Conservation (phyloP, 1,140 invertebrate genomes). For the Andrena cerasifolii region DNA sequence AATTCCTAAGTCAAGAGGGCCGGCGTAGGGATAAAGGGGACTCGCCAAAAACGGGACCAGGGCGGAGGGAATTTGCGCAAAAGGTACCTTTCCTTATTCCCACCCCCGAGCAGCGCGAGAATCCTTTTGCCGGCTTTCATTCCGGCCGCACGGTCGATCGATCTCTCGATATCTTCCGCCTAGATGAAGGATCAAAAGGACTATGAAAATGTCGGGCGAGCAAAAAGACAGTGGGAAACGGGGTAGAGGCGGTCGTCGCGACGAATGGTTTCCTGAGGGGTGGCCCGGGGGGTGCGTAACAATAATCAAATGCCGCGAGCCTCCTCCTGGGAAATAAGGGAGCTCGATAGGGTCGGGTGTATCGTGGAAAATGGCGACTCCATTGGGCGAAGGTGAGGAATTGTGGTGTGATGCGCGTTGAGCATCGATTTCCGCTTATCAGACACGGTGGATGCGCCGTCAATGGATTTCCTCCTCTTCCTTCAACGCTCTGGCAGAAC, state of each 20-base stretch:
- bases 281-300: slow-evolving; percentile 8
- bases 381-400: background rate
- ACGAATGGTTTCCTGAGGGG: background rate
- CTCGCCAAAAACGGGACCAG: background rate
- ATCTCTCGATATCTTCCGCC: slow-evolving; percentile 26
- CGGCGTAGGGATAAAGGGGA: slow-evolving; percentile 1
- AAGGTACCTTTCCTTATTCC: slow-evolving; percentile 4
- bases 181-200: slow-evolving; percentile 26
- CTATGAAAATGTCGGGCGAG: background rate
- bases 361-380: background rate
- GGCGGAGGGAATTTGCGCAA: background rate
- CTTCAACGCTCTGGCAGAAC: no score
- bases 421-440: slow-evolving; percentile 16
- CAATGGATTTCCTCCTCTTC: no score
- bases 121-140: slow-evolving; percentile 31
- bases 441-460: background rate
- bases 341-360: background rate
- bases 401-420: no score
- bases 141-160: slow-evolving; percentile 23
- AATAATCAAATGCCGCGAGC: slow-evolving; percentile 29
- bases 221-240: background rate
- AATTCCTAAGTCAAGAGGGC: slow-evolving; percentile 33
- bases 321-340: slow-evolving; percentile 29
- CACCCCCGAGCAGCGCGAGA: background rate
- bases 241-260: background rate